Percentiles rank a stretch among this genome's conserved stretches.
Evolutionary conservation across 2,797 vertebrate species (phyloP).

Genomic region (Synaphobranchus kaupii): DNA sequence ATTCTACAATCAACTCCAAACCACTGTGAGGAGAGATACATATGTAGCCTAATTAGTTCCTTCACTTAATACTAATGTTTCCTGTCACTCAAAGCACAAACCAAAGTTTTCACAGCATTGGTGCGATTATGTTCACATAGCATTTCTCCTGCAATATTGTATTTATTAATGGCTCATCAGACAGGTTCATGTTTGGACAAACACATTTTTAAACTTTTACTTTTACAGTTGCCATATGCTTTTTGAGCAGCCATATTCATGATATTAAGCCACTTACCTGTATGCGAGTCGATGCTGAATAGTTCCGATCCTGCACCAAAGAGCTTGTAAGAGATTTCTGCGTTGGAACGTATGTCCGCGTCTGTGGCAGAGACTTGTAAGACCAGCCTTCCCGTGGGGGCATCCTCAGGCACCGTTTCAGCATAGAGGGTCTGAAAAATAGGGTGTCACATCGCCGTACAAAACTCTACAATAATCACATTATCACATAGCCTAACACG

Average conservation of each 20-base stretch:
- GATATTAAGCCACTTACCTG: slow-evolving; percentile 73
- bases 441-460: neutral
- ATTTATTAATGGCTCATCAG: neutral
- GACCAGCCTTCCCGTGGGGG: slow-evolving; percentile 83
- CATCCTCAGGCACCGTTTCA: slow-evolving; percentile 87
- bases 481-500: neutral
- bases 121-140: neutral
- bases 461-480: neutral
- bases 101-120: no score
- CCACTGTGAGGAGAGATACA: neutral
- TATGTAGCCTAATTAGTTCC: neutral
- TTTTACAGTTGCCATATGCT: neutral
- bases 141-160: neutral
- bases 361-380: slow-evolving; percentile 89
- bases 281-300: slow-evolving; percentile 86
- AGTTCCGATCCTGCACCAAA: slow-evolving; percentile 85
- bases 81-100: neutral
- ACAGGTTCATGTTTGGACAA: neutral
- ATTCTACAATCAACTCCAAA: neutral
- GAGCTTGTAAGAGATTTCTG: slow-evolving; percentile 88
- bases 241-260: neutral
- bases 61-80: neutral
- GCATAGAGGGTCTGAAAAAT: slow-evolving; percentile 79
- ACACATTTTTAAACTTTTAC: no score
- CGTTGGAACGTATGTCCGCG: slow-evolving; percentile 94